Conservation (phyloP, 2,888 invertebrate species). For the Callyntrura sp. region DNA sequence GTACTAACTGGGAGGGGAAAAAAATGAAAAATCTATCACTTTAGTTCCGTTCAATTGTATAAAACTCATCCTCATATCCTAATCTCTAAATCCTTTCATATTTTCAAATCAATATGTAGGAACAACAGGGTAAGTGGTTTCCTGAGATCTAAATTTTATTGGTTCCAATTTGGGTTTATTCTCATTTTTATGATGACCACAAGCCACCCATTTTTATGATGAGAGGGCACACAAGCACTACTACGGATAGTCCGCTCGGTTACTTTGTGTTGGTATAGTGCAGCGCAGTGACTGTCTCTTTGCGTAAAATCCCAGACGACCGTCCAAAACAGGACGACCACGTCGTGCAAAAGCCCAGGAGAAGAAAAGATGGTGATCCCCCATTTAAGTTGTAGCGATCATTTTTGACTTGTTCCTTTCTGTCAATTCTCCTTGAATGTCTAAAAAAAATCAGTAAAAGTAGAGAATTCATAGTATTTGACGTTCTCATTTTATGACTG, state of each 20-base stretch:
- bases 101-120: not conserved
- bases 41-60: not conserved
- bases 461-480: not conserved
- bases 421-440: slow-evolving; percentile 3
- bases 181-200: slow-evolving; percentile 58
- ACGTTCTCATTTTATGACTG: slow-evolving; percentile 36
- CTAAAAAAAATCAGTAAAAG: not conserved
- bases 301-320: not conserved
- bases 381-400: not conserved
- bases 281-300: not conserved
- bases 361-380: slow-evolving; percentile 11
- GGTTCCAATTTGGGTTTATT: slow-evolving; percentile 53
- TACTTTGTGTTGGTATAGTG: not conserved
- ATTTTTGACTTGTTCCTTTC: slow-evolving; percentile 12
- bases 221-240: slow-evolving; percentile 7
- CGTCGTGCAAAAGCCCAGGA: not conserved
- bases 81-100: not conserved
- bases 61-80: not conserved
- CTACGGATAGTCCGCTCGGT: too few species aligned
- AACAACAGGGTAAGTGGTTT: too few species aligned
- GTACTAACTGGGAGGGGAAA: not conserved
- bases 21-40: not conserved
- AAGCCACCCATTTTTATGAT: not conserved
- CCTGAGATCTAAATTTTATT: not conserved
- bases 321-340: not conserved